Base-by-base conservation (phyloP, 2,113 vertebrate genomes). In the Hoplias malabaricus region DNA sequence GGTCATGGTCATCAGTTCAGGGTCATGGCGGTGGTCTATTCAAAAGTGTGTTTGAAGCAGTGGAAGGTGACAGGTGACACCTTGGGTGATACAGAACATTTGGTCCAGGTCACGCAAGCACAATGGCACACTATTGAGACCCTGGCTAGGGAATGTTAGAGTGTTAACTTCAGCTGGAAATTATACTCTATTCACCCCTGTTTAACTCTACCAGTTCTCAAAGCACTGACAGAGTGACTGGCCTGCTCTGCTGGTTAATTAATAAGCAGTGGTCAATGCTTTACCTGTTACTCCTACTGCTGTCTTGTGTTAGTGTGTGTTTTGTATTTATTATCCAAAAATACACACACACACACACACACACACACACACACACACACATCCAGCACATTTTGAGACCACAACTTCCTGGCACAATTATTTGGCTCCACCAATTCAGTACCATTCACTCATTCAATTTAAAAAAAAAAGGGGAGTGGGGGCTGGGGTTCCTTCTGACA, bases 41-140 rank as follows among this genome's bases (percentile, higher is more conserved):
- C 25, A 50, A 57, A 72, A 53, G 33, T 77, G 59, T 71, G 70
- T 78, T 83, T 83, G 43, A 71, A 54, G 23, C 27, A 23, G 63
- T 56, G 29, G 19, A 77, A 50, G 65, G 59, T 61, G 70, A 43
- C 70, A 80, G 69, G 48, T 80, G 82, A 77, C 78, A 80, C 34
- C 43, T 43, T 36, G 53, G 27, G 42, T 72, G 56, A 78, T 34
- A 12, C n/a, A 11, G 75, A 82, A 78, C 69, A 74, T 78, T 82
- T 82, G 56, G 71, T 25, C 56, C 31, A 31, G 9, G 33, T 74
- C 36, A 61, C 70, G 54, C 31, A 27, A 56, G 53, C 65, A 82
- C 80, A 78, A 73, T 78, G 63, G 16, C n/a, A 7, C 57, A 43
- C 42, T 82, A 77, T 69, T 53, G 54, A 57, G 46, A 43, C 38